These are phyloP conservation scores for Halocynthia roretzi DNA, from an alignment of 23 tunicate genomes.

Conservation along the genomic window DNA sequence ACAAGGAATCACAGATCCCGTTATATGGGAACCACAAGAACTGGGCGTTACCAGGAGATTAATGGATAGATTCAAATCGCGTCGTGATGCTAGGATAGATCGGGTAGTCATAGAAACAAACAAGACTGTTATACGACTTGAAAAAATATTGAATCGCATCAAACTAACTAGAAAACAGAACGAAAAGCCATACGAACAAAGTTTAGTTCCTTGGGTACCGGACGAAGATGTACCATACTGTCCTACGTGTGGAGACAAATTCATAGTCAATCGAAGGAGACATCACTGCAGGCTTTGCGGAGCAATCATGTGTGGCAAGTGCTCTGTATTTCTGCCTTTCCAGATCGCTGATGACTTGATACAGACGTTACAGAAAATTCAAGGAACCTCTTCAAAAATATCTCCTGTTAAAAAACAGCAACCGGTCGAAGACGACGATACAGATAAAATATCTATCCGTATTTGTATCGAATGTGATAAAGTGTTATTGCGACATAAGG, in stretches of 20 bases:
- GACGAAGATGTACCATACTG: conserved; percentile 94
- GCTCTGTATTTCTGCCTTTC: conserved; percentile 58
- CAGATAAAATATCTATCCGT: conserved; percentile 22
- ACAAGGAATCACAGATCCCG: neutral
- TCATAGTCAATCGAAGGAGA: conserved; percentile 56
- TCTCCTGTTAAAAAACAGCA: neutral
- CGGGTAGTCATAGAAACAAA: conserved; percentile 87
- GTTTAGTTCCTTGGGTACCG: conserved; percentile 79
- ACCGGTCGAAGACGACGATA: conserved; percentile 12
- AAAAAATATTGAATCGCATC: conserved; percentile 42
- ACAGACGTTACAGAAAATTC: neutral
- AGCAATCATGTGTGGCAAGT: conserved; percentile 87
- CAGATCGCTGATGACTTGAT: conserved; percentile 43
- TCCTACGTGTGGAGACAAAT: conserved; percentile 84
- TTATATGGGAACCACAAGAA: conserved; percentile 78
- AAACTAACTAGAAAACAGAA: too few relatives aligned
- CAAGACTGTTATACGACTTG: conserved; percentile 77
- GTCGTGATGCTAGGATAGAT: conserved; percentile 78
- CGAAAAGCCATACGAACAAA: conserved; percentile 53
- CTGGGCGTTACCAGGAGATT: conserved; percentile 40
- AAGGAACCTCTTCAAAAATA: neutral
- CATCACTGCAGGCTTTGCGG: conserved; percentile 96
- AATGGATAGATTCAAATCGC: conserved; percentile 53
- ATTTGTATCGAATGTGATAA: conserved; percentile 71
- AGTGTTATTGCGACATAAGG: conserved; percentile 44